Conservation (phyloP, 2,113 vertebrate species). For the Phalacrocorax aristotelis region DNA sequence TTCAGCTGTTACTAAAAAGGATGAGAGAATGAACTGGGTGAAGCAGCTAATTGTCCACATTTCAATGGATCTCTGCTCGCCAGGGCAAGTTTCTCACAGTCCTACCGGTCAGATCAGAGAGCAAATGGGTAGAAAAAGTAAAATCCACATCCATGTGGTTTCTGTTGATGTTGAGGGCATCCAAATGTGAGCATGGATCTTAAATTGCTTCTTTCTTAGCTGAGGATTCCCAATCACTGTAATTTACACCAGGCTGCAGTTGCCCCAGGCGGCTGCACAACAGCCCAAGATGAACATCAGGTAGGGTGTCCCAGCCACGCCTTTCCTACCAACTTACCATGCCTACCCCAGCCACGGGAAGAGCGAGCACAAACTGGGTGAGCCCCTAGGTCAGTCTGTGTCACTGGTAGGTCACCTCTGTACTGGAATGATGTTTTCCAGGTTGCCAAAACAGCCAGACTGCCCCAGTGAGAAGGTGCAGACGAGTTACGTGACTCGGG, state of each 20-base stretch:
- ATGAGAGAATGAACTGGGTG: neutral
- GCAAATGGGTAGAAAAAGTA: neutral
- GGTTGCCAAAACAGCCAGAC: rapidly evolving
- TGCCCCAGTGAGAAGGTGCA: neutral
- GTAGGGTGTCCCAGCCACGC: rapidly evolving
- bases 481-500: rapidly evolving
- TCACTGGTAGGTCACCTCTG: neutral
- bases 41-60: neutral
- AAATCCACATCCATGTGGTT: neutral
- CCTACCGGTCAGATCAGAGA: neutral
- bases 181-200: neutral
- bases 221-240: neutral
- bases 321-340: neutral
- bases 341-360: neutral
- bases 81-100: neutral
- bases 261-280: neutral
- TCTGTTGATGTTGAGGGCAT: neutral
- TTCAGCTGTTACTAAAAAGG: neutral
- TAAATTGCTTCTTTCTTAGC: neutral
- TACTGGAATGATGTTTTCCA: neutral
- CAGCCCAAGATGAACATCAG: neutral
- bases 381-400: rapidly evolving
- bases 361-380: rapidly evolving
- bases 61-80: neutral
- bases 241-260: rapidly evolving